Evolutionary conservation across 2,113 vertebrate genomes (phyloP), one percentile per base, ranked within the genome.

Genomic region (Galeopterus variegatus): DNA sequence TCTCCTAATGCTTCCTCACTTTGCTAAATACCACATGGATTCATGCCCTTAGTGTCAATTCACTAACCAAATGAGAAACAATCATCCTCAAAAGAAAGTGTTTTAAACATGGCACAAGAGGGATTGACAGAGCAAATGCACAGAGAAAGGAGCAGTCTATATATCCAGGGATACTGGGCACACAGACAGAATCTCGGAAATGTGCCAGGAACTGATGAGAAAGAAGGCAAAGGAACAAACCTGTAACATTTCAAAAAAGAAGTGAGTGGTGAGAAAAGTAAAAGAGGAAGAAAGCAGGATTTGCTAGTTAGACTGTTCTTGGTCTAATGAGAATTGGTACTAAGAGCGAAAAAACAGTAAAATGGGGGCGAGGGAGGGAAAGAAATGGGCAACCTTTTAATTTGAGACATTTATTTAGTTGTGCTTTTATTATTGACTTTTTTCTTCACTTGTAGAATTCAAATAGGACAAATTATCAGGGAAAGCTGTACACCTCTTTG

Each of bases 31-130:
- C 54, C 28, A 52, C 58, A 31, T 23, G 23, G 75, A 76, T 60
- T 73, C 69, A 45, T n/a, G 23, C 36, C 91, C 45, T 72, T 70
- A 31, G 41, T 26, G 67, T 95, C 84, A 79, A 77, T 56, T 96
- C 93, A 92, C 76, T 91, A 64, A 86, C 79, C 75, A 96, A 81
- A 88, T 58, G 36, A 89, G 82, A 88, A 83, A 54, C 36, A 54
- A 65, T 94, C 72, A 75, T 52, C 23, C 21, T 18, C 41, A 58
- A 56, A 24, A 48, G 62, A 96, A 94, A 82, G 8, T 0, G 15
- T 82, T 86, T 91, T 52, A 90, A 54, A 81, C 36, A 23, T 18
- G 15, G 17, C 13, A 52, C 81, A 64, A 58, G 23, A 91, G 76
- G 50, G 48, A 89, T 82, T 41, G 52, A 17, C 0, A 50, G 60